Conservation (phyloP, 2,113 vertebrate genomes). For the Ochotona princeps region DNA sequence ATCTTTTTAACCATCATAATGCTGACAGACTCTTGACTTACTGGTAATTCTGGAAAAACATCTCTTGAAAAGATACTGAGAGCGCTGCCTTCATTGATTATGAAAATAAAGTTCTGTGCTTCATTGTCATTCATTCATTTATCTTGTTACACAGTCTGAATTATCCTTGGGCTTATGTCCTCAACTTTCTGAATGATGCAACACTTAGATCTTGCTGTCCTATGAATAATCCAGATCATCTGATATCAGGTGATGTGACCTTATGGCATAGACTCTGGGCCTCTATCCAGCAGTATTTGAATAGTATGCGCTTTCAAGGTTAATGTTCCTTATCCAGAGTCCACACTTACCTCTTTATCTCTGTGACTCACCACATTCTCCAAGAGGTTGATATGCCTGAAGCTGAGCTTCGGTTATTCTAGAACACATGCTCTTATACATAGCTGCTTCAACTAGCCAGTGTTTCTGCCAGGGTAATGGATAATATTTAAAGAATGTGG, state of each 20-base stretch:
- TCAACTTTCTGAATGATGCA: slow-evolving; percentile 10
- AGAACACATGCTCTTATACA: not conserved
- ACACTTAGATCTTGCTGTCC: not conserved
- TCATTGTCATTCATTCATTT: not conserved
- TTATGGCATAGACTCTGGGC: slow-evolving; percentile 13
- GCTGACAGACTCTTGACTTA: not conserved
- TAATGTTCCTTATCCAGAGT: not conserved
- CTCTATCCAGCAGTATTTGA: slow-evolving; percentile 19
- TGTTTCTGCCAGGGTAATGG: not conserved
- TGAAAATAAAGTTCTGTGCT: not conserved
- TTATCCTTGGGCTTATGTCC: not conserved
- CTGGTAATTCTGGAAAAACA: slow-evolving; percentile 19
- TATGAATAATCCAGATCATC: slow-evolving; percentile 21
- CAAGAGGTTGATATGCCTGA: not conserved
- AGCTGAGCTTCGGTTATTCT: not conserved
- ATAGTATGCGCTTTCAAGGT: not conserved
- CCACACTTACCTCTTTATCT: not conserved
- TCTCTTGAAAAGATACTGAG: not conserved
- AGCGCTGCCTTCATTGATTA: not conserved
- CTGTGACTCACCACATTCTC: not conserved
- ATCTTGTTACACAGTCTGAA: not conserved
- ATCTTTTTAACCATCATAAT: not conserved
- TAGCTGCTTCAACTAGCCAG: not conserved
- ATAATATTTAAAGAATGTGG: not conserved
- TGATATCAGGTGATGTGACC: slow-evolving; percentile 40